Conservation (phyloP, 2,113 vertebrate species). For the Dipodomys ordii region DNA sequence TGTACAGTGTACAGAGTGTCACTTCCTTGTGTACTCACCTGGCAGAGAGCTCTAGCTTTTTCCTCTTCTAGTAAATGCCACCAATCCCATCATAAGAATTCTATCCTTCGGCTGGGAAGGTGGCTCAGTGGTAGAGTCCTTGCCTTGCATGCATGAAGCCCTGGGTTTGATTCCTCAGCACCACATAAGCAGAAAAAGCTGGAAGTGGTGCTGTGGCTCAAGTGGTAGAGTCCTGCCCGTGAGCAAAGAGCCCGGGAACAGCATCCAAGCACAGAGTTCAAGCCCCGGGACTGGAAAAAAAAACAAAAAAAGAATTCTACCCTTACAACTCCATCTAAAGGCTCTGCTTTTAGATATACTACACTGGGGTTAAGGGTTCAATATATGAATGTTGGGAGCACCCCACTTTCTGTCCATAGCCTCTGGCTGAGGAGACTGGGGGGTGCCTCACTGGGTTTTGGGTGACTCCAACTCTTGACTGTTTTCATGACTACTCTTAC, state of each 20-base stretch:
- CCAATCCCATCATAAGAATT: neutral
- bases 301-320: too few relatives aligned
- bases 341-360: neutral
- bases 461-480: rapidly evolving
- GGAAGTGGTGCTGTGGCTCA: too few relatives aligned
- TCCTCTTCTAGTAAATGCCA: neutral
- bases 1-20: neutral
- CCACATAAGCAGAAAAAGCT: too few relatives aligned
- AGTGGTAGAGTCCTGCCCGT: too few relatives aligned
- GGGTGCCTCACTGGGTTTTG: neutral
- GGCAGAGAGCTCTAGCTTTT: neutral
- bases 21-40: neutral
- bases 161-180: too few relatives aligned
- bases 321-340: neutral
- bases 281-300: too few relatives aligned
- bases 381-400: neutral
- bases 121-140: too few relatives aligned
- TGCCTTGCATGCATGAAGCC: too few relatives aligned
- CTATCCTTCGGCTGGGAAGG: neutral
- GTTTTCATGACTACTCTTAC: neutral
- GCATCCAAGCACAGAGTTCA: too few relatives aligned
- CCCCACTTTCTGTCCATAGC: neutral
- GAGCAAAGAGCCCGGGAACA: too few relatives aligned
- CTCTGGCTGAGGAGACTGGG: neutral
- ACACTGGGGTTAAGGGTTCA: neutral